Base-by-base conservation (phyloP, 2,888 invertebrate species). In the Cybosia mesomella region DNA sequence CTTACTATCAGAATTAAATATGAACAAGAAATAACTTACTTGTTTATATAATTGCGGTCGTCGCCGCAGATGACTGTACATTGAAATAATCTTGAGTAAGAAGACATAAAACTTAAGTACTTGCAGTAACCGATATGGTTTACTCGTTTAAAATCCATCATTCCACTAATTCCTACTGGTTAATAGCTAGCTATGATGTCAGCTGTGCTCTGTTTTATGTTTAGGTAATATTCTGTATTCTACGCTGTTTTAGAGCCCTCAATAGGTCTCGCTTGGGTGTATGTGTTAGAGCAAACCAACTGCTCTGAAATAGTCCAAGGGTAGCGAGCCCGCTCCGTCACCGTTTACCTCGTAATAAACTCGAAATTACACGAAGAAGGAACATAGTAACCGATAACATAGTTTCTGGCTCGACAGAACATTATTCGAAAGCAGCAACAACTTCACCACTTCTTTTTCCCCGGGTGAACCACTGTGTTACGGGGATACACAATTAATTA, bases 101-200 rank as follows among this genome's bases (percentile, higher is more conserved):
- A n/a, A 60, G 60, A 71, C 79, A 77, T 81, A 79, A 80, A 81
- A 77, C 21, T 60, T 81, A 80, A 80, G 74, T 72, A 57, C 70
- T 67, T 67, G 74, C 79, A 71, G 73, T 79, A 70, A 81, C 75
- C 71, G 77, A 79, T 79, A 77, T 73, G 81, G 72, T 55, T 66
- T 59, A 60, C 63, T 64, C 72, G 76, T 80, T 80, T 72, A 80
- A 77, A 77, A 76, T 71, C 68, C 74, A 79, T 70, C 64, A 74
- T 72, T 73, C 70, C 59, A 66, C 55, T 67, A 72, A 79, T 79
- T 73, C 68, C 66, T 64, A 54, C 55, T 70, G 71, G 62, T 74
- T 68, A 68, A 58, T 67, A 13, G 49, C 24, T 68, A 13, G 49
- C 24, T 43, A 13, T 49, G 28, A 61, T 61, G 61, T 49, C 28